phyloP scores from a whole-genome alignment of 2,113 vertebrate species.

The Osmerus eperlanus region DNA sequence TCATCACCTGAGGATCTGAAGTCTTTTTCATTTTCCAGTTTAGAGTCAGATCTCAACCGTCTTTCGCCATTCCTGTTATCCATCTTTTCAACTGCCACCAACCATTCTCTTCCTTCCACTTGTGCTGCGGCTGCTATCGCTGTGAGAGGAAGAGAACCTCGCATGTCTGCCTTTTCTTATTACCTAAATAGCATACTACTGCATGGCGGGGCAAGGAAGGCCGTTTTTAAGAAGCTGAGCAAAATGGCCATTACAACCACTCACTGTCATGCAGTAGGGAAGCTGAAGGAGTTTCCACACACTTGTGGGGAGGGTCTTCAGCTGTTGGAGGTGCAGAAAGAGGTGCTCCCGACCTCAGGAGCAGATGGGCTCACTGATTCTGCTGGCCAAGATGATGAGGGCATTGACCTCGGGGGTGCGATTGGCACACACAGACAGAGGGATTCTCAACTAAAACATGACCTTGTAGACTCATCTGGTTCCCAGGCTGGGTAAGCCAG shows the following conservation, averaged over 20 bases:
- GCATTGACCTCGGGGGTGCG: too few relatives aligned
- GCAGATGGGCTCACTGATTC: too few relatives aligned
- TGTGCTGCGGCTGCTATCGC: slow-evolving; percentile 18
- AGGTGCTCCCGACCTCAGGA: too few relatives aligned
- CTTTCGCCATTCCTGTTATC: slow-evolving; percentile 11
- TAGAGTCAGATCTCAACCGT: slow-evolving; percentile 4
- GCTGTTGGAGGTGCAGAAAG: background rate
- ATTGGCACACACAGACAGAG: too few relatives aligned
- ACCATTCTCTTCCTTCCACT: slow-evolving; percentile 3
- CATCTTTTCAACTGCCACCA: background rate
- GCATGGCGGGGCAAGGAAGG: slow-evolving; percentile 5
- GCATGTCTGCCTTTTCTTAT: slow-evolving; percentile 13
- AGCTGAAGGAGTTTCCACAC: background rate
- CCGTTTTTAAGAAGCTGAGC: slow-evolving; percentile 6
- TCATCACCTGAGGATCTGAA: slow-evolving; percentile 12
- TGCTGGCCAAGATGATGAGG: too few relatives aligned
- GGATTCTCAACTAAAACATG: too few relatives aligned
- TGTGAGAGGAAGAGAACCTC: slow-evolving; percentile 9
- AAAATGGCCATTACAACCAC: slow-evolving; percentile 7
- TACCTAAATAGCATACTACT: background rate
- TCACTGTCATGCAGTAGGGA: background rate
- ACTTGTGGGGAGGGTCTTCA: background rate
- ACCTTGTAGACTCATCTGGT: too few relatives aligned
- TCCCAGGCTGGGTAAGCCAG: too few relatives aligned
- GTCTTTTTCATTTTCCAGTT: slow-evolving; percentile 5